Percentiles rank a stretch among this genome's conserved stretches.
phyloP scores from a whole-genome alignment of 2,797 vertebrate species.

The Mormyrus hasselquistii region DNA sequence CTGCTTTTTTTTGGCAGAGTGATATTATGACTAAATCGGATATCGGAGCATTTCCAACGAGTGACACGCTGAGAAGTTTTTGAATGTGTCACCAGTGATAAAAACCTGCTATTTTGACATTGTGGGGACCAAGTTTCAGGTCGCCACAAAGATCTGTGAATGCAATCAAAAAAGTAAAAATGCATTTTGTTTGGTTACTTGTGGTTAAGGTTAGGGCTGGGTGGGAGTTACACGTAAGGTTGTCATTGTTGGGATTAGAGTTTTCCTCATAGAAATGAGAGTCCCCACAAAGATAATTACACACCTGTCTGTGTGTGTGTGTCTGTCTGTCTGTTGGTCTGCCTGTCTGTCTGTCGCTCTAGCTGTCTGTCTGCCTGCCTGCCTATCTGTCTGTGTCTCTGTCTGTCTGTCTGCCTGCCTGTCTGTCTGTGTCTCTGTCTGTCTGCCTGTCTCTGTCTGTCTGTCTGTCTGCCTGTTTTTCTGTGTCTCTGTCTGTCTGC shows the following conservation, averaged over 20 bases:
- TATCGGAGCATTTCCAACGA: not conserved
- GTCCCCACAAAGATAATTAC: not conserved
- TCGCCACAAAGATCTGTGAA: not conserved
- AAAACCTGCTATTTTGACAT: not conserved
- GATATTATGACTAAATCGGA: conserved; percentile 1
- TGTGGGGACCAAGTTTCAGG: not conserved
- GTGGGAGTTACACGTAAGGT: not conserved
- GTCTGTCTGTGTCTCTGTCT: too few relatives aligned
- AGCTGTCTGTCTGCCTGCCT: too few relatives aligned
- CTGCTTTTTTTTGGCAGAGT: not conserved
- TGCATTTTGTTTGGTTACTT: not conserved
- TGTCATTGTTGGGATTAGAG: not conserved
- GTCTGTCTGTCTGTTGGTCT: too few relatives aligned
- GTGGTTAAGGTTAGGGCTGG: not conserved
- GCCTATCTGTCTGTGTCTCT: not conserved
- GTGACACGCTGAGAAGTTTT: not conserved
- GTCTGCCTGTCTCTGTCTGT: not conserved
- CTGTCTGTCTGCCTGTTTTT: not conserved
- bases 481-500: too few relatives aligned
- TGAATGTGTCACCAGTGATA: not conserved
- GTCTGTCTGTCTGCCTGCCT: too few relatives aligned
- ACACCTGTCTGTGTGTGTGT: not conserved
- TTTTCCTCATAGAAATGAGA: not conserved
- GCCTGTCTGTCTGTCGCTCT: not conserved
- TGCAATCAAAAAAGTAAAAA: not conserved